Conservation (phyloP, 2,113 vertebrate genomes). For the Caretta caretta region DNA sequence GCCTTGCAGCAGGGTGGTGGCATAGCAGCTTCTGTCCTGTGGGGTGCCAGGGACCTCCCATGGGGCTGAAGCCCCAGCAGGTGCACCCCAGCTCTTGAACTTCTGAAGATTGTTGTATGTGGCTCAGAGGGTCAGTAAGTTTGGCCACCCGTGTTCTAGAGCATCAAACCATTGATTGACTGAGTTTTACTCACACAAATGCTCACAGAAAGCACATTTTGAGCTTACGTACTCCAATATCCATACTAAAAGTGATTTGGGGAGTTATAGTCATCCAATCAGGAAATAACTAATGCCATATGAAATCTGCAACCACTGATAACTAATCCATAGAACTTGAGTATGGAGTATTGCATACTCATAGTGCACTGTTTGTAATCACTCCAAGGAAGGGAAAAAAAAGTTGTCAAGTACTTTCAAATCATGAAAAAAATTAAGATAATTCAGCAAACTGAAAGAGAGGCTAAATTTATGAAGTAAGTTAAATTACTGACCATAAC, state of each 20-base stretch:
- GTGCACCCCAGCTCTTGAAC: too few species aligned
- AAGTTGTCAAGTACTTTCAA: not conserved
- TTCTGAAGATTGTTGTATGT: too few species aligned
- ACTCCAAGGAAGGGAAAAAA: not conserved
- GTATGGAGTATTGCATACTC: not conserved
- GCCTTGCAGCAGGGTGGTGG: too few species aligned
- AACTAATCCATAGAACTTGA: not conserved
- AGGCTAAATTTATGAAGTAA: not conserved
- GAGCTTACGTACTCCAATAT: not conserved
- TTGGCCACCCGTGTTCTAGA: too few species aligned
- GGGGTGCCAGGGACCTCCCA: too few species aligned
- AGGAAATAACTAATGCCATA: not conserved
- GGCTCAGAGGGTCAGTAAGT: too few species aligned
- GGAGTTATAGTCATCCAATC: not conserved
- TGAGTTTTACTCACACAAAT: not conserved
- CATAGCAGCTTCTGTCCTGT: too few species aligned
- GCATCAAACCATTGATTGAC: too few species aligned
- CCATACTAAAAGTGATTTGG: not conserved
- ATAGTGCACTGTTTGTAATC: not conserved
- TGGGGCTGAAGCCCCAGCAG: too few species aligned
- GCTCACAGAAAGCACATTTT: not conserved
- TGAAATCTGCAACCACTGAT: not conserved
- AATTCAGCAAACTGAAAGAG: not conserved
- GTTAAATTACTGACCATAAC: not conserved
- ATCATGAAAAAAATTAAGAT: not conserved